These are phyloP conservation scores for Drosophila auraria DNA, from an alignment of 1,140 invertebrate species.

Conservation along the genomic window DNA sequence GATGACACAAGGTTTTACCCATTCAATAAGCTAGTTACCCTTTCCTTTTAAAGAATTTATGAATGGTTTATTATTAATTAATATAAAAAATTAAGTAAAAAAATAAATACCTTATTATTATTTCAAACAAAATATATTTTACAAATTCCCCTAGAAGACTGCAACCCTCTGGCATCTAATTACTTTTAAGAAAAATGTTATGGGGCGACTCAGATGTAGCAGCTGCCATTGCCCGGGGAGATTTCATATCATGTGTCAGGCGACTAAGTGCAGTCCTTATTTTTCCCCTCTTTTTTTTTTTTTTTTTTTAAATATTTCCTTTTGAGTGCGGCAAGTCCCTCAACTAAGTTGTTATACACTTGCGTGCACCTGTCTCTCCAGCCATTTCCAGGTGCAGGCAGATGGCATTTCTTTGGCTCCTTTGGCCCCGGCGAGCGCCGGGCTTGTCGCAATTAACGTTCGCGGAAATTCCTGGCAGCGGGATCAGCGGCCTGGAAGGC, in stretches of 20 bases:
- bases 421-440: constrained; percentile 49
- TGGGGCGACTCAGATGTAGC: neutral
- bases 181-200: constrained; percentile 19
- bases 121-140: neutral
- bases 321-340: constrained; percentile 50
- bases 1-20: neutral
- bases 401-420: constrained; percentile 67
- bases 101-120: neutral
- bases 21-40: neutral
- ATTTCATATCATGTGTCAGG: constrained; percentile 28
- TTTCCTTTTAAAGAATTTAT: neutral
- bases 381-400: constrained; percentile 45
- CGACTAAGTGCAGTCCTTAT: constrained; percentile 27
- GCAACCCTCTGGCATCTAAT: constrained; percentile 17
- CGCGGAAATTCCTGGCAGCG: constrained; percentile 78
- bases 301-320: constrained; percentile 46
- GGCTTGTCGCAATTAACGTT: constrained; percentile 83
- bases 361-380: constrained; percentile 39
- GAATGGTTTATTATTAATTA: too few relatives aligned
- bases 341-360: constrained; percentile 55
- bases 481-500: constrained; percentile 33
- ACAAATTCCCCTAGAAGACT: neutral
- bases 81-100: neutral
- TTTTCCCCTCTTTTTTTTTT: constrained; percentile 8
- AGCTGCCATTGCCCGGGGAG: constrained; percentile 10